Evolutionary conservation across 1,140 invertebrate species (phyloP).

Genomic region (Macrobrachium rosenbergii): DNA sequence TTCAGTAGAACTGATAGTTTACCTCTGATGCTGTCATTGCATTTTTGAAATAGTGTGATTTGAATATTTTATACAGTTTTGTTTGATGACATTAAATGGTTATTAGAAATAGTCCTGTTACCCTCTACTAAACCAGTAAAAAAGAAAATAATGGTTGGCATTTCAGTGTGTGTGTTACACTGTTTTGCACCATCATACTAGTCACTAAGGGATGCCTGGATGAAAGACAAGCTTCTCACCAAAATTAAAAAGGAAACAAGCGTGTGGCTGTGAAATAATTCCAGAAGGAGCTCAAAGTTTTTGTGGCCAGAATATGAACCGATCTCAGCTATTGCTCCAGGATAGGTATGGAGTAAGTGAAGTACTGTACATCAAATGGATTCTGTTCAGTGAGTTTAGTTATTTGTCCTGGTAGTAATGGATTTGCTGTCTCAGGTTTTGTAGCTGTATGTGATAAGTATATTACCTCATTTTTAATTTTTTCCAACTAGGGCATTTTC

Average conservation of each 20-base stretch:
- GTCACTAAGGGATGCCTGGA: conserved; percentile 45
- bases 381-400: background rate
- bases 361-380: conserved; percentile 8
- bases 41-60: background rate
- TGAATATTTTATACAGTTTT: too few relatives aligned
- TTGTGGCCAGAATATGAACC: conserved; percentile 25
- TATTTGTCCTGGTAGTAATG: conserved; percentile 45
- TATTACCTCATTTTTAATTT: conserved; percentile 53
- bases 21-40: background rate
- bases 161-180: conserved; percentile 16
- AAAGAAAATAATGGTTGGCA: conserved; percentile 27
- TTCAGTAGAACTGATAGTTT: too few relatives aligned
- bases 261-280: conserved; percentile 5
- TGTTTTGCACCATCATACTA: conserved; percentile 45
- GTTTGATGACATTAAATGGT: too few relatives aligned
- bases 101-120: conserved; percentile 22
- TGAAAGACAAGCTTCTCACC: too few relatives aligned
- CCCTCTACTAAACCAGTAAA: conserved; percentile 49
- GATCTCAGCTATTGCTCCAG: conserved; percentile 33
- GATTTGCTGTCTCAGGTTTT: conserved; percentile 55
- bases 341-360: background rate
- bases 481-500: conserved; percentile 50
- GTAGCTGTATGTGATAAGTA: conserved; percentile 43
- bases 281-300: too few relatives aligned
- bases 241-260: background rate